Base-by-base conservation (phyloP, 53 echinoderm and acorn worm genomes). In the Arbacia lixula region DNA sequence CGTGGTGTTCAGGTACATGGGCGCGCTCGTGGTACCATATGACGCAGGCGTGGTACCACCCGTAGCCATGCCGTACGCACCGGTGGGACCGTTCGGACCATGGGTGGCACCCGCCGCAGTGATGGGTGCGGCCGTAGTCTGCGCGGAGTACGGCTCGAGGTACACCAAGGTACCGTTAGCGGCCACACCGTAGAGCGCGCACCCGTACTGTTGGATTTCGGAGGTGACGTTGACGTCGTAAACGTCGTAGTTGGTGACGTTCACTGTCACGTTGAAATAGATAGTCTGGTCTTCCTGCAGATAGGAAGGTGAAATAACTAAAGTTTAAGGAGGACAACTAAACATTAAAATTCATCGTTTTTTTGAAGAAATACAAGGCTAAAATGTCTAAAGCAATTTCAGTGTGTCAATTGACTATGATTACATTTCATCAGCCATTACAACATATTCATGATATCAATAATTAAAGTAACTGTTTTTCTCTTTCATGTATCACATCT, bases 221-320 rank as follows among this genome's bases (percentile, higher is more conserved):
- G 20, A 55, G 30, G 84, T 87, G 12, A 49, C 69, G 67, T 87
- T 89, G 27, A 17, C 32, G 46, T 66, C 76, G 30, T 74, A 63
- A 17, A 87, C 69, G 11, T 89, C 87, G 81, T 88, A 91, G 76
- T 91, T 67, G 14, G 84, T 86, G 22, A 76, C 46, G 61, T 85
- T 90, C 74, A 85, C 88, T 8, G 93, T 93, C 12, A 93, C 86
- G 72, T 93, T 93, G 56, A 88, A 87, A 69, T 86, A 89, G 40
- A 83, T 85, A 8, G 63, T 82, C 39, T 88, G 88, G 43, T 72
- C 68, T 63, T 82, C 88, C 85, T 72, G 37, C 22, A 6, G 17
- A 26, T 16, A n/a, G 19, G 6, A 41, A 24, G n/a, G n/a, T n/a
- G n/a, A n/a, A n/a, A n/a, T n/a, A n/a, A n/a, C n/a, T n/a, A n/a